These are phyloP conservation scores for Polietes domitor DNA, from an alignment of 2,888 invertebrate species.

Conservation along the genomic window DNA sequence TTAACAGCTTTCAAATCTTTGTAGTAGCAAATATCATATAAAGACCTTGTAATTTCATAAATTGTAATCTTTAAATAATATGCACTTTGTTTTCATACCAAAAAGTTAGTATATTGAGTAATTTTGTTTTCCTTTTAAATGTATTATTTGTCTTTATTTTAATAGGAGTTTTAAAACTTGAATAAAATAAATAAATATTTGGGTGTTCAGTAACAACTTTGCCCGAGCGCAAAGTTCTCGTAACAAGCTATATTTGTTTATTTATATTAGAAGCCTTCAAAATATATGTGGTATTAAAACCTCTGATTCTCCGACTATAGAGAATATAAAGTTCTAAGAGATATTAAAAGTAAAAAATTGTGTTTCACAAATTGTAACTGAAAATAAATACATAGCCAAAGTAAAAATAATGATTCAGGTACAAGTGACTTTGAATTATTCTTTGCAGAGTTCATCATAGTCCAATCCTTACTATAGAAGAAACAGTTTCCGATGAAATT, in stretches of 20 bases:
- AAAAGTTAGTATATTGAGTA: too few species aligned
- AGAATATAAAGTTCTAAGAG: neutral
- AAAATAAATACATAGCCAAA: neutral
- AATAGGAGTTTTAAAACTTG: too few species aligned
- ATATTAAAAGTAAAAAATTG: neutral
- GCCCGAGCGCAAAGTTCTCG: too few species aligned
- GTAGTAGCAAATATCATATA: too few species aligned
- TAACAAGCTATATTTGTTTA: conserved; percentile 8
- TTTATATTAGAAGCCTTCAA: neutral
- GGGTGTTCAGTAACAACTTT: too few species aligned
- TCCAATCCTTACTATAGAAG: conserved; percentile 15
- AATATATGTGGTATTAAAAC: conserved; percentile 8
- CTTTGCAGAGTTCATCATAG: conserved; percentile 38
- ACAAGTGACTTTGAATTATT: conserved; percentile 39
- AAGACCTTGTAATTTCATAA: neutral
- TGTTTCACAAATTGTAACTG: neutral
- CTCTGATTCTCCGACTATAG: conserved; percentile 6
- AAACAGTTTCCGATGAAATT: conserved; percentile 38
- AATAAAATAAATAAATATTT: too few species aligned
- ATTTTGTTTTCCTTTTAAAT: too few species aligned
- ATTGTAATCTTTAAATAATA: neutral
- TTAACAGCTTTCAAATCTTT: neutral
- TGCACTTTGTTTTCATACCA: neutral
- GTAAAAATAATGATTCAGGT: neutral
- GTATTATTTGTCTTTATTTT: too few species aligned